phyloP scores from a whole-genome alignment of 1,140 invertebrate genomes.

The Phortica variegata region DNA sequence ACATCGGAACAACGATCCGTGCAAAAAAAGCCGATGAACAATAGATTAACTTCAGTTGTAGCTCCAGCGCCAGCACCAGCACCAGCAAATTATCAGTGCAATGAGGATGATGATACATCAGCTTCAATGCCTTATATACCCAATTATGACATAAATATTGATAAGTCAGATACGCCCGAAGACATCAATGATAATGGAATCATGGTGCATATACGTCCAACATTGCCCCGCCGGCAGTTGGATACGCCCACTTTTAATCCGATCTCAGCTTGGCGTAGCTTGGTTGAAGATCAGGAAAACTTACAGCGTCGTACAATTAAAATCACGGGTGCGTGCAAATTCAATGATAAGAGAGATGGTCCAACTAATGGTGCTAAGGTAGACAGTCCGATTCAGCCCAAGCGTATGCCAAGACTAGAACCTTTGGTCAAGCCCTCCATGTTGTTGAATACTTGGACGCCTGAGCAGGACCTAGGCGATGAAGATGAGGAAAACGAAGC shows the following conservation, averaged over 20 bases:
- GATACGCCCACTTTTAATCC: conserved; percentile 79
- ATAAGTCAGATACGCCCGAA: conserved; percentile 6
- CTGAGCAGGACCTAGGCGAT: conserved; percentile 71
- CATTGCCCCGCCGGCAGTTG: conserved; percentile 72
- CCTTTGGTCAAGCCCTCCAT: conserved; percentile 6
- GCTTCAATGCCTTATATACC: neutral
- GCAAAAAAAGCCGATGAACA: too few relatives aligned
- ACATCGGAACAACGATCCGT: too few relatives aligned
- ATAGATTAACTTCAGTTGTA: too few relatives aligned
- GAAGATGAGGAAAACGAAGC: conserved; percentile 64
- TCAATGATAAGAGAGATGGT: conserved; percentile 1
- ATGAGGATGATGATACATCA: neutral
- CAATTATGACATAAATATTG: conserved; percentile 15
- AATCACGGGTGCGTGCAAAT: neutral
- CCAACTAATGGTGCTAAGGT: too few relatives aligned
- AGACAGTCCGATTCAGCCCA: conserved; percentile 23
- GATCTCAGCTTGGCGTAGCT: conserved; percentile 75
- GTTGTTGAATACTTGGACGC: conserved; percentile 67
- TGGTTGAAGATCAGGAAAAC: conserved; percentile 49
- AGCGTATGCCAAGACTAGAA: neutral
- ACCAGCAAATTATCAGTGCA: neutral
- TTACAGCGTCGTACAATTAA: conserved; percentile 7
- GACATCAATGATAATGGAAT: conserved; percentile 60
- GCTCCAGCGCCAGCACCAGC: neutral
- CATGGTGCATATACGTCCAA: conserved; percentile 71